Percentiles rank a stretch among this genome's conserved stretches.
Evolutionary conservation across 2,888 invertebrate genomes (phyloP).

Genomic region (Bellardia pandia): DNA sequence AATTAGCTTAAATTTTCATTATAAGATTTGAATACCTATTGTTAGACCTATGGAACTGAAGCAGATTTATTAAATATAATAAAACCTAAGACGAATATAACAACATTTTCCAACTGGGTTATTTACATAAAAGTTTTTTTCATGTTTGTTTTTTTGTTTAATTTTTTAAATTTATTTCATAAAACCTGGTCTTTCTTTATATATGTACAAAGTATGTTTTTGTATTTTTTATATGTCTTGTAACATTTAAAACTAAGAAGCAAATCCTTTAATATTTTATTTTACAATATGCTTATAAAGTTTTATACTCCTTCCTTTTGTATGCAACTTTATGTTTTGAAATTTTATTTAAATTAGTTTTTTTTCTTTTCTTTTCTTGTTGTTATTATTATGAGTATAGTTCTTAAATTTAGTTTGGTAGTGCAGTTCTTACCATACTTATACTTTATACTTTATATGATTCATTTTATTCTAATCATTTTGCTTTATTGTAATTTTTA

Average conservation of each 20-base stretch:
- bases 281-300: slow-evolving; percentile 50
- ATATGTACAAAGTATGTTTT: slow-evolving; percentile 3
- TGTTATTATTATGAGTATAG: slow-evolving; percentile 14
- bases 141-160: neutral
- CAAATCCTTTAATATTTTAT: slow-evolving; percentile 30
- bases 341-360: slow-evolving; percentile 13
- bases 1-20: too few species aligned
- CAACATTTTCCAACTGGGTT: neutral
- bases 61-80: too few species aligned
- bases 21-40: too few species aligned
- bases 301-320: slow-evolving; percentile 27
- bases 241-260: slow-evolving; percentile 19
- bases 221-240: slow-evolving; percentile 1
- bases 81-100: too few species aligned
- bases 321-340: neutral
- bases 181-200: slow-evolving; percentile 30
- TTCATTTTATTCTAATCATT: slow-evolving; percentile 48
- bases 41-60: too few species aligned
- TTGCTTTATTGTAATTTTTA: slow-evolving; percentile 47
- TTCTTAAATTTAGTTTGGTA: slow-evolving; percentile 35
- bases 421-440: slow-evolving; percentile 50
- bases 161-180: slow-evolving; percentile 21
- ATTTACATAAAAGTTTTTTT: neutral
- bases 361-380: neutral
- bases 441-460: slow-evolving; percentile 3